A percentile compares a stretch with the other conserved stretches of the same genome.
phyloP scores from a whole-genome alignment of 2,888 invertebrate species.

The Lycocerus yunnanus region DNA sequence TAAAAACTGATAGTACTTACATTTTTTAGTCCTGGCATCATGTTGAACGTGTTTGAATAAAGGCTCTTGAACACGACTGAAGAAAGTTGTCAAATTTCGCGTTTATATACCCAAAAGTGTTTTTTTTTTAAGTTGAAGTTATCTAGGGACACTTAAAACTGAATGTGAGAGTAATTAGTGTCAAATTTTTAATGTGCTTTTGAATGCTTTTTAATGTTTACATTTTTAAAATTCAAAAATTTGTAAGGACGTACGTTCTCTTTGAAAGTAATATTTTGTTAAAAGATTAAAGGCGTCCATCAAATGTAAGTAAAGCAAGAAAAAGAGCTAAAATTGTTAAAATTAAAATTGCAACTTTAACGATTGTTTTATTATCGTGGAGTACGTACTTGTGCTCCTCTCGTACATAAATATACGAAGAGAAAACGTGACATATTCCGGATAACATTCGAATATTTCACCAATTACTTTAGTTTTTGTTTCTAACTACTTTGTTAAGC shows the following conservation, averaged over 20 bases:
- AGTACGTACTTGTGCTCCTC: background rate
- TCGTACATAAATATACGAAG: background rate
- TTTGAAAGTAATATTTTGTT: too few relatives aligned
- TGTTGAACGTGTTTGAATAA: background rate
- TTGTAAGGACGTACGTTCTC: background rate
- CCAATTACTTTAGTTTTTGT: background rate
- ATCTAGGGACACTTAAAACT: background rate
- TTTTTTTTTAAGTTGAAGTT: background rate
- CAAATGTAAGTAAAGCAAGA: background rate
- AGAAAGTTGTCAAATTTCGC: background rate
- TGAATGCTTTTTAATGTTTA: background rate
- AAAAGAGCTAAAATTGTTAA: background rate
- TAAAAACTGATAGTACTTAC: background rate
- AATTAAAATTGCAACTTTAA: background rate
- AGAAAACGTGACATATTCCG: background rate
- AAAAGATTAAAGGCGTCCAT: background rate
- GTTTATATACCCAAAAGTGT: background rate
- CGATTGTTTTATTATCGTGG: background rate
- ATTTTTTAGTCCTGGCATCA: background rate
- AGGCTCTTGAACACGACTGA: background rate
- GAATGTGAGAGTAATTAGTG: background rate
- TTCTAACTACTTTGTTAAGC: background rate
- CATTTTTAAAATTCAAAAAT: background rate
- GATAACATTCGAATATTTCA: background rate
- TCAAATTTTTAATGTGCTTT: background rate